Percentiles rank a stretch among this genome's conserved stretches.
These are phyloP conservation scores for Rhyacophila evoluta DNA, from an alignment of 2,888 invertebrate species.

Conservation along the genomic window DNA sequence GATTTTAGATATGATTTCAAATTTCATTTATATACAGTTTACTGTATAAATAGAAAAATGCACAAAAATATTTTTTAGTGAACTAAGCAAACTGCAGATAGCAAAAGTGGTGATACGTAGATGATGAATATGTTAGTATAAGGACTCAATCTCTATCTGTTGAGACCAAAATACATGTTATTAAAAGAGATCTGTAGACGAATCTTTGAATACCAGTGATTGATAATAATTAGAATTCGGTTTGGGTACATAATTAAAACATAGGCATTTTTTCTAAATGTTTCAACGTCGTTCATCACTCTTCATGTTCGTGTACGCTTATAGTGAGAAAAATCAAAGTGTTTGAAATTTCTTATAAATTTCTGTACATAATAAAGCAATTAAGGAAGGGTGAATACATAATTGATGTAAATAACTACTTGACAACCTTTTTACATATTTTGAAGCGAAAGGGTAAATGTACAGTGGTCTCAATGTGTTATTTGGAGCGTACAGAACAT, in stretches of 20 bases:
- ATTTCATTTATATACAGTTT: too few relatives aligned
- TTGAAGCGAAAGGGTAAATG: slow-evolving; percentile 27
- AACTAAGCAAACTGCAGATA: too few relatives aligned
- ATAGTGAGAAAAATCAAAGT: slow-evolving; percentile 29
- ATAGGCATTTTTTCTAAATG: slow-evolving; percentile 34
- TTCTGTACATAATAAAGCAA: slow-evolving; percentile 34
- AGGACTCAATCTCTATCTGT: too few relatives aligned
- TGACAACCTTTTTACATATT: slow-evolving; percentile 29
- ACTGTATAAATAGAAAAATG: too few relatives aligned
- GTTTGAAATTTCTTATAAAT: slow-evolving; percentile 27
- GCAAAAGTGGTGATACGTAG: too few relatives aligned
- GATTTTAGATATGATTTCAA: too few relatives aligned
- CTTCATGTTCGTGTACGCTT: not conserved
- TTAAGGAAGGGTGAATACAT: slow-evolving; percentile 44
- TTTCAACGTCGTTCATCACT: not conserved
- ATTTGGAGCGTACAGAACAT: too few relatives aligned
- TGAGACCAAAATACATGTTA: too few relatives aligned
- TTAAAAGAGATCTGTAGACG: too few relatives aligned
- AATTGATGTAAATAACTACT: slow-evolving; percentile 38
- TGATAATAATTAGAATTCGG: not conserved
- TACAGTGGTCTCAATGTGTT: not conserved
- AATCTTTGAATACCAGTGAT: slow-evolving; percentile 10
- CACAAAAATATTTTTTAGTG: too few relatives aligned
- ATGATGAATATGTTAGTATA: too few relatives aligned
- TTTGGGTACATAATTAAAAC: slow-evolving; percentile 3